A percentile compares a stretch with the other conserved stretches of the same genome.
Evolutionary conservation across 2,888 invertebrate genomes (phyloP).

Genomic region (Chloromyia formosa): DNA sequence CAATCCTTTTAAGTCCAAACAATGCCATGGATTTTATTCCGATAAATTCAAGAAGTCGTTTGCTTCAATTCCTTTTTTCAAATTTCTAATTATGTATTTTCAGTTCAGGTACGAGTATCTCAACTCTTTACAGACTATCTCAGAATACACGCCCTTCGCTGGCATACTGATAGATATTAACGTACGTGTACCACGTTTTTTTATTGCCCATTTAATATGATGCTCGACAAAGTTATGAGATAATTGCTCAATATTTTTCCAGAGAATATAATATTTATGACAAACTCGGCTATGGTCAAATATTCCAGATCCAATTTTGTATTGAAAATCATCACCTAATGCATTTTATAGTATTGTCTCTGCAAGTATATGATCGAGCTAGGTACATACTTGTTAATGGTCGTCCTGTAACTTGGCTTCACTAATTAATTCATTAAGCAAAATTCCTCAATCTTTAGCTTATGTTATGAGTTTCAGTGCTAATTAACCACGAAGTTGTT

Average conservation of each 20-base stretch:
- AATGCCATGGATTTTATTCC: too few relatives aligned
- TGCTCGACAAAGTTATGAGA: too few relatives aligned
- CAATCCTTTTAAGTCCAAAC: too few relatives aligned
- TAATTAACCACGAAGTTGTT: slow-evolving; percentile 30
- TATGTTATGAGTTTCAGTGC: slow-evolving; percentile 22
- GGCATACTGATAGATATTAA: too few relatives aligned
- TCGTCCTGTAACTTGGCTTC: neutral
- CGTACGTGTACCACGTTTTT: too few relatives aligned
- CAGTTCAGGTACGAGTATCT: too few relatives aligned
- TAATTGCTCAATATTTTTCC: neutral
- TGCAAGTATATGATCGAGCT: neutral
- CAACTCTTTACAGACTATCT: too few relatives aligned
- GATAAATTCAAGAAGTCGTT: too few relatives aligned
- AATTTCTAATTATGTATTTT: too few relatives aligned
- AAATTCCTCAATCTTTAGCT: slow-evolving; percentile 34
- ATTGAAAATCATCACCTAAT: neutral
- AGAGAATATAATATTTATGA: neutral
- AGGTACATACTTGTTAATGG: neutral
- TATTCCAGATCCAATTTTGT: neutral
- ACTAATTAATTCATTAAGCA: slow-evolving; percentile 46
- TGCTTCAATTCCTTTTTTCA: too few relatives aligned
- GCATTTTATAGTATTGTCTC: neutral
- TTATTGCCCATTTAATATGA: too few relatives aligned
- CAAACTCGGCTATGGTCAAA: neutral
- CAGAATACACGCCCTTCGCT: too few relatives aligned